These are phyloP conservation scores for Ceratosolen fusciceps DNA, from an alignment of 1,140 invertebrate species.

Conservation along the genomic window DNA sequence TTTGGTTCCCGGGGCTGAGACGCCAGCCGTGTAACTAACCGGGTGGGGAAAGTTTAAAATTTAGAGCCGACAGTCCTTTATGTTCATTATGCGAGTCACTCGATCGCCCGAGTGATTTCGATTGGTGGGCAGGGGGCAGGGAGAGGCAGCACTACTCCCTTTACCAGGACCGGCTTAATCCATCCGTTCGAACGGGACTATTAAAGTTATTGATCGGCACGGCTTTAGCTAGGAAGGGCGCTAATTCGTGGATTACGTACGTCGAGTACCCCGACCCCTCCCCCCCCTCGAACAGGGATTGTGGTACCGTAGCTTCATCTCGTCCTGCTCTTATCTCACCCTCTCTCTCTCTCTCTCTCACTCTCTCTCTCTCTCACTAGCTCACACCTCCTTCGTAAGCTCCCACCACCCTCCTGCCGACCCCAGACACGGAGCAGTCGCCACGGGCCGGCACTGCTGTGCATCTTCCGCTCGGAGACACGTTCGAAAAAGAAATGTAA, in stretches of 20 bases:
- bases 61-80: conserved; percentile 1
- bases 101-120: conserved; percentile 27
- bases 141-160: too few relatives aligned
- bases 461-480: conserved; percentile 23
- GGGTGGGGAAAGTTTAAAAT: conserved; percentile 9
- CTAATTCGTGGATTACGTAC: conserved; percentile 46
- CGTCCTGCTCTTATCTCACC: conserved; percentile 43
- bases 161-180: conserved; percentile 17
- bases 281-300: conserved; percentile 36
- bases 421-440: too few relatives aligned
- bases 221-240: conserved; percentile 33
- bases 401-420: too few relatives aligned
- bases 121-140: too few relatives aligned
- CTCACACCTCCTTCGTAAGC: too few relatives aligned
- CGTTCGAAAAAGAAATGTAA: conserved; percentile 43
- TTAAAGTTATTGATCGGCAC: conserved; percentile 44
- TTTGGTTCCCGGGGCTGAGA: too few relatives aligned
- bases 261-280: conserved; percentile 13
- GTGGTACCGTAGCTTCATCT: conserved; percentile 28
- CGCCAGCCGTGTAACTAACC: too few relatives aligned
- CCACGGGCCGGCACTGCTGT: too few relatives aligned
- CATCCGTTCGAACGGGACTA: conserved; percentile 28
- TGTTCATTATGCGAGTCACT: conserved; percentile 17
- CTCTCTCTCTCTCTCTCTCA: conserved; percentile 32
- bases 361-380: conserved; percentile 38